These are phyloP conservation scores for Bubo blakistoni DNA, from an alignment of 2,113 vertebrate species.

Conservation along the genomic window DNA sequence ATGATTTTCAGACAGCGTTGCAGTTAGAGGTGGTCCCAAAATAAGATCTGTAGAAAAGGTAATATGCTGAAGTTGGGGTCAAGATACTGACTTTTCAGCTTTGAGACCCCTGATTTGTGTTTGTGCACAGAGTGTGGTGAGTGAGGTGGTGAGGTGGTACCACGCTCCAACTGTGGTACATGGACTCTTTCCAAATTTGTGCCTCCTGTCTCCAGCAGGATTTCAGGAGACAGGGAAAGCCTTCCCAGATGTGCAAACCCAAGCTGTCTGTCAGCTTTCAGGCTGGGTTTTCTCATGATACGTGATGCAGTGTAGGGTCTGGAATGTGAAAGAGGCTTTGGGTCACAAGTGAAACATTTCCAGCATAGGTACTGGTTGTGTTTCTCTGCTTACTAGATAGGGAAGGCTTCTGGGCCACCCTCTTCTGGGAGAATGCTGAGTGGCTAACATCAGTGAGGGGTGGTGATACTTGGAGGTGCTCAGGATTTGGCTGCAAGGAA, in stretches of 20 bases:
- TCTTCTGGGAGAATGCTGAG: not conserved
- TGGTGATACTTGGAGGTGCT: not conserved
- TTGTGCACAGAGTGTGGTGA: not conserved
- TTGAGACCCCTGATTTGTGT: not conserved
- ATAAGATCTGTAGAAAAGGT: not conserved
- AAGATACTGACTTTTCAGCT: not conserved
- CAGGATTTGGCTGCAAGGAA: not conserved
- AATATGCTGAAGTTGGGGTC: not conserved
- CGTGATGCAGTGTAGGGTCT: not conserved
- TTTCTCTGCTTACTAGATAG: not conserved
- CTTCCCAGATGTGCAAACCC: not conserved
- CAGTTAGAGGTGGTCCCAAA: not conserved
- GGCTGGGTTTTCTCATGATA: not conserved
- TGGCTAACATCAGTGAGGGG: not conserved
- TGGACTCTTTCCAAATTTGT: not conserved
- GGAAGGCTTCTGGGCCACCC: not conserved
- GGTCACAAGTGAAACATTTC: not conserved
- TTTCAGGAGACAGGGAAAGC: not conserved
- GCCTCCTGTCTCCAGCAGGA: not conserved
- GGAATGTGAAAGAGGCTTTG: not conserved
- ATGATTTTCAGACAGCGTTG: not conserved
- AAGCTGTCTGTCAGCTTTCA: not conserved
- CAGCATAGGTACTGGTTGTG: not conserved
- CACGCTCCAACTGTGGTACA: fast-evolving
- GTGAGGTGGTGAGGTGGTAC: not conserved